phyloP scores from a whole-genome alignment of 2,888 invertebrate species.

The Amphipoea oculea region DNA sequence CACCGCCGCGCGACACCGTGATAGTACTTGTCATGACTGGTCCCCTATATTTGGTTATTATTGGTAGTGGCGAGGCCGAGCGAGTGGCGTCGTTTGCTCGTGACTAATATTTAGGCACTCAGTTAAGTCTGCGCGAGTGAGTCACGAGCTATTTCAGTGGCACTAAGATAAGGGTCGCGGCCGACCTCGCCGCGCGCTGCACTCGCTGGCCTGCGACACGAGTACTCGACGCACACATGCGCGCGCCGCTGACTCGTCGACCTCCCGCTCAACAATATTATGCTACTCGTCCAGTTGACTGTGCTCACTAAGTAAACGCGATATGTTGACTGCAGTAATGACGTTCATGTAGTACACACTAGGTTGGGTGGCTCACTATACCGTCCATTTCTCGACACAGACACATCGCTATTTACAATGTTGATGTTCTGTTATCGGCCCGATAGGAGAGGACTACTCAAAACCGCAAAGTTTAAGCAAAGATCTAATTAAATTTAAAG shows the following conservation, averaged over 20 bases:
- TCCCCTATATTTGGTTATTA: constrained; percentile 1
- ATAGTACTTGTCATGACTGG: not conserved
- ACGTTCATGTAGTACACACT: not conserved
- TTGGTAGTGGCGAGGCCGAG: constrained; percentile 17
- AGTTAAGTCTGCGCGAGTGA: constrained; percentile 45
- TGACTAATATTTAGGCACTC: constrained; percentile 46
- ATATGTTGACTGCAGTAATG: not conserved
- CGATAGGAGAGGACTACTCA: not conserved
- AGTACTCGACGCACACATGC: not conserved
- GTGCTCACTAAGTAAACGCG: constrained; percentile 8
- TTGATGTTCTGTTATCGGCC: not conserved
- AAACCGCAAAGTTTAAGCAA: not conserved
- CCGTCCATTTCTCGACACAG: not conserved
- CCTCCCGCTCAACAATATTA: constrained; percentile 25
- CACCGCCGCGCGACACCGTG: not conserved
- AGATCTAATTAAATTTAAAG: too few relatives aligned
- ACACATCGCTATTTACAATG: not conserved
- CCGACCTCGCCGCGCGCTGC: constrained; percentile 21
- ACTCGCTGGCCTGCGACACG: not conserved
- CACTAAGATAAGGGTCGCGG: constrained; percentile 51
- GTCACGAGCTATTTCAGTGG: constrained; percentile 56
- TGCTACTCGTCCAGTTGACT: not conserved
- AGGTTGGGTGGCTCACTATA: not conserved
- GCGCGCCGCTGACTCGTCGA: constrained; percentile 34
- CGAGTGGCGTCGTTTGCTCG: constrained; percentile 7